phyloP scores from a whole-genome alignment of 2,888 invertebrate species.

The Monopis laevigella region DNA sequence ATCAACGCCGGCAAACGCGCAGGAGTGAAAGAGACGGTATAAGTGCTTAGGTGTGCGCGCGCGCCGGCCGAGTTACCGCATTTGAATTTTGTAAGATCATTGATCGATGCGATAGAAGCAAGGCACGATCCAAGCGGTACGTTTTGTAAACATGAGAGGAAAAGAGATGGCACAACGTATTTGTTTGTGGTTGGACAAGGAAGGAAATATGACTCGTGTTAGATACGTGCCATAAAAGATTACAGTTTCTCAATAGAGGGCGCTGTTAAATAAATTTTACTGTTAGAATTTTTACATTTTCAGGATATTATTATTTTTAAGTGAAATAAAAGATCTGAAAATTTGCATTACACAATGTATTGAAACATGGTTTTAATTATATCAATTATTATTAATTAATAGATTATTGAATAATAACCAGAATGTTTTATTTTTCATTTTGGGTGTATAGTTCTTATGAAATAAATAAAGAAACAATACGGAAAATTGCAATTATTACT shows the following conservation, averaged over 20 bases:
- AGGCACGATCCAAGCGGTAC: constrained; percentile 31
- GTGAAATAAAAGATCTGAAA: no score
- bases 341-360: no score
- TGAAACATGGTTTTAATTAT: no score
- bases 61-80: constrained; percentile 60
- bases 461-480: no score
- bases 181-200: constrained; percentile 11
- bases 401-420: no score
- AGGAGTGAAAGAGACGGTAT: constrained; percentile 46
- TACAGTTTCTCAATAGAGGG: constrained; percentile 35
- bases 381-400: no score
- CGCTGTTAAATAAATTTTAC: constrained; percentile 25
- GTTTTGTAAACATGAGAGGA: constrained; percentile 18
- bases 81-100: constrained; percentile 64
- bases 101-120: constrained; percentile 61
- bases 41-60: constrained; percentile 39
- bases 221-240: constrained; percentile 31
- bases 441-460: no score
- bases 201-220: constrained; percentile 52
- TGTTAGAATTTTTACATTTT: neutral
- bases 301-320: no score
- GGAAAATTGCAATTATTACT: no score
- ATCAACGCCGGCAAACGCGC: constrained; percentile 23
- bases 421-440: no score
- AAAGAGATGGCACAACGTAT: constrained; percentile 25